phyloP scores from a whole-genome alignment of 1,140 invertebrate genomes.

The Augochlora pura region DNA sequence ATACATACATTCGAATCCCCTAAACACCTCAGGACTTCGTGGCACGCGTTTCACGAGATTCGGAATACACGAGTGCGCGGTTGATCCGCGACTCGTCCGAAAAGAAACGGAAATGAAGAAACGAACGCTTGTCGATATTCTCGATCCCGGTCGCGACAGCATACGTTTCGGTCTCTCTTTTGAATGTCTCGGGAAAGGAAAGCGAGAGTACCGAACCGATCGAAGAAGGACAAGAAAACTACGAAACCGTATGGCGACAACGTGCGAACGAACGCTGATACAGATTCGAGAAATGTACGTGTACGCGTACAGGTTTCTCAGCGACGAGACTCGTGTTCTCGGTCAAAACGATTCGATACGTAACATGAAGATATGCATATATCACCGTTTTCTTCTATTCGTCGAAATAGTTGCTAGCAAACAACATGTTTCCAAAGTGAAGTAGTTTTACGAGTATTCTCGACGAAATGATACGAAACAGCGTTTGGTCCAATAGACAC shows the following conservation, averaged over 20 bases:
- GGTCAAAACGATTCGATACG: neutral
- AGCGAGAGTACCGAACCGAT: slow-evolving; percentile 11
- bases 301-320: neutral
- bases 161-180: no score
- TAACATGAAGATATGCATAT: no score
- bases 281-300: neutral
- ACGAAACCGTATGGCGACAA: neutral
- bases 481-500: neutral
- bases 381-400: neutral
- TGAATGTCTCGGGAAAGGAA: slow-evolving; percentile 14
- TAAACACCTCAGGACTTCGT: neutral
- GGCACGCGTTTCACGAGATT: neutral
- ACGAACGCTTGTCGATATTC: no score
- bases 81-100: slow-evolving; percentile 18
- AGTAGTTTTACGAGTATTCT: slow-evolving; percentile 1
- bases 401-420: neutral
- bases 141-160: no score
- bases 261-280: neutral
- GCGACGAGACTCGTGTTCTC: no score
- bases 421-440: neutral
- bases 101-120: neutral
- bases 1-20: no score
- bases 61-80: neutral
- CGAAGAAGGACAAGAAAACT: neutral
- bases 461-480: neutral